Percentiles rank a stretch among this genome's conserved stretches.
These are phyloP conservation scores for Tichodroma muraria DNA, from an alignment of 2,113 vertebrate species.

Conservation along the genomic window DNA sequence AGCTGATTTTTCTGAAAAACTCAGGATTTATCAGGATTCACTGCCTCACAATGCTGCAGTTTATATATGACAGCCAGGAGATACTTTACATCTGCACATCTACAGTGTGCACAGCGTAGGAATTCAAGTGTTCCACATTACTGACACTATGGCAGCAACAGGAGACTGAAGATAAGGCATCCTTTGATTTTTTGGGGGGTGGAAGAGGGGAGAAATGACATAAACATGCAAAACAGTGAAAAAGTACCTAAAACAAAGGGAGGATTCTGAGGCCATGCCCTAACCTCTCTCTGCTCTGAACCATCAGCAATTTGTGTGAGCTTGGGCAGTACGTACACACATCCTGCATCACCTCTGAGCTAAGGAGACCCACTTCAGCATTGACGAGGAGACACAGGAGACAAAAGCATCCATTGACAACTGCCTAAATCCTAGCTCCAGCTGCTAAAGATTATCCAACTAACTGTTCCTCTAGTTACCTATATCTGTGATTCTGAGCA, in stretches of 20 bases:
- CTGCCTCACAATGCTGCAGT: neutral
- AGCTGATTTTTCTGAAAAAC: neutral
- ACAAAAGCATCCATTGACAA: neutral
- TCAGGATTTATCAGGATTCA: neutral
- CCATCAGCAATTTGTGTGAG: neutral
- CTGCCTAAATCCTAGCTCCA: neutral
- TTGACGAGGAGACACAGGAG: neutral
- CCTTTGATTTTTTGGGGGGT: neutral
- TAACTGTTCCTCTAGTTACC: neutral
- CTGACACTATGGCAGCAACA: neutral
- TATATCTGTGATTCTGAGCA: neutral
- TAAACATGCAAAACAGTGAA: neutral
- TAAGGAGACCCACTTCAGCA: neutral
- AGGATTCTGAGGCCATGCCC: neutral
- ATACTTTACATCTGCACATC: neutral
- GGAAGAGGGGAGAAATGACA: neutral
- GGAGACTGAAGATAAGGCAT: neutral
- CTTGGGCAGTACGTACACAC: fast-evolving
- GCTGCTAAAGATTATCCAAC: neutral
- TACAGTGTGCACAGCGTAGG: too few species aligned
- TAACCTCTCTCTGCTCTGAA: neutral
- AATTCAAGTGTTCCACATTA: neutral
- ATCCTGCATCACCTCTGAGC: neutral
- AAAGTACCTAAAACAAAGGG: neutral
- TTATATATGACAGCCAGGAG: neutral